Base-by-base conservation (phyloP, 2,888 invertebrate genomes). In the Xestia rhomboidea region DNA sequence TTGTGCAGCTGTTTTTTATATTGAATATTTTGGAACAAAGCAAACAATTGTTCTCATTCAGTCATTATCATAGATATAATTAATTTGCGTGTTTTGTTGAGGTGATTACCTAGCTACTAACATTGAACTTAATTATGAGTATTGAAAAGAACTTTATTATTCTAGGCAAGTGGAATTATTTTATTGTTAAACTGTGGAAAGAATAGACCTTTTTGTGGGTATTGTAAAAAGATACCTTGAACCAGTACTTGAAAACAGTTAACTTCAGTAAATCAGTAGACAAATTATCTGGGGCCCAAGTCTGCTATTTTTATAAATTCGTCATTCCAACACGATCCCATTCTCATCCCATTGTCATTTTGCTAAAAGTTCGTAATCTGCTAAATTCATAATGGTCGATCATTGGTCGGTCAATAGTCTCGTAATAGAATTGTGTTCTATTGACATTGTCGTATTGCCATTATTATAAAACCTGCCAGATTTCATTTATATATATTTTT, bases 21-120 rank as follows among this genome's bases (percentile, higher is more conserved):
- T 38, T 44, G 27, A n/a, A 1, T 70, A 30, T 49, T 76, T 84
- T 77, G 49, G 27, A 82, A 82, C 77, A 74, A 72, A 73, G 54
- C 49, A 79, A 82, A 79, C 27, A 69, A 34, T 73, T 24, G 27
- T 41, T 34, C 24, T 76, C 64, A 63, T 69, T 18, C 10, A 34
- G n/a, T n/a, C 15, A 30, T 30, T 70, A 70, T 10, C 27, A 18
- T 34, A 5, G 18, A 62, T 64, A 27, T 27, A 72, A 66, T 70
- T 68, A 34, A 79, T 68, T 79, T 60, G 34, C 54, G 66, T 46
- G 62, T 73, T 70, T 41, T 11, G 11, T 15, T 51, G 7, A 64
- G 68, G 71, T 81, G 54, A 72, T 21, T 70, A 62, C 15, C 24
- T 60, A 62, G 15, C 8, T 13, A 34, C 4, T 44, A 24, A 30